phyloP scores from a whole-genome alignment of 2,113 vertebrate genomes.

The Nasalis larvatus region DNA sequence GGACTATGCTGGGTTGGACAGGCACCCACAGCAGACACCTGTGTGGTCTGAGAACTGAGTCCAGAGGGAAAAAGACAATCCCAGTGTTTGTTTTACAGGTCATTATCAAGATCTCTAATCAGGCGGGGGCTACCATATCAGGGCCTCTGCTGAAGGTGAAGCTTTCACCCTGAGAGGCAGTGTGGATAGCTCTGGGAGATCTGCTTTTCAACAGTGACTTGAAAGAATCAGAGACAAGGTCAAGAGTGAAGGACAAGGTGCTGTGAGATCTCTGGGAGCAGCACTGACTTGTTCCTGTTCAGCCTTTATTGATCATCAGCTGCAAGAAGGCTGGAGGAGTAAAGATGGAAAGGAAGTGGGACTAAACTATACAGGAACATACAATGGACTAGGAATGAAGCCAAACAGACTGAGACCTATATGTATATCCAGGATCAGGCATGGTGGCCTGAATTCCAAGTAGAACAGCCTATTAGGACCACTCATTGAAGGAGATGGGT shows the following conservation, averaged over 20 bases:
- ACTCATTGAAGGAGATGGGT: accelerated
- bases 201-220: background rate
- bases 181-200: background rate
- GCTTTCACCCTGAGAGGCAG: background rate
- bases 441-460: background rate
- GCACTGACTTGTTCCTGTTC: background rate
- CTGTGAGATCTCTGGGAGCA: accelerated
- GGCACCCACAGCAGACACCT: background rate
- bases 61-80: background rate
- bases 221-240: background rate
- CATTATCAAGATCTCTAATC: background rate
- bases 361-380: accelerated
- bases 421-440: background rate
- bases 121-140: accelerated
- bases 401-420: background rate
- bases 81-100: background rate
- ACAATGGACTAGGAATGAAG: background rate
- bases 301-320: background rate
- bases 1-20: too few species aligned
- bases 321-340: background rate
- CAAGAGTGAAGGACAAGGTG: background rate
- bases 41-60: background rate
- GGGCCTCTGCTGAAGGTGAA: background rate
- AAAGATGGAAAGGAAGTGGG: too few species aligned
- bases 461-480: background rate